phyloP scores from a whole-genome alignment of 2,888 invertebrate genomes.

The Apotomis turbidana region DNA sequence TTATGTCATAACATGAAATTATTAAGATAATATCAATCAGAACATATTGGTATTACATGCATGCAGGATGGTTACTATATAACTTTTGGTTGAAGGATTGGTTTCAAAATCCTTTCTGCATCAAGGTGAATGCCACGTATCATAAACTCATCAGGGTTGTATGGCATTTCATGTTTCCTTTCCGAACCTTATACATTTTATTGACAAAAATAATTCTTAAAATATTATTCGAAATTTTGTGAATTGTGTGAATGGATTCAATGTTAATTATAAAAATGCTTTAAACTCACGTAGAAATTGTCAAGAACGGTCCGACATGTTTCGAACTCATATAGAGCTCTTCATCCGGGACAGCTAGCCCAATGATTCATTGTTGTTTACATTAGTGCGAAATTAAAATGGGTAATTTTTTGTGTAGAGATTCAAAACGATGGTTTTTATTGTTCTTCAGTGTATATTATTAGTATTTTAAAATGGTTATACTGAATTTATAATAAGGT shows the following conservation, averaged over 20 bases:
- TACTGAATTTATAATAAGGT: too few species aligned
- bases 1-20: not conserved
- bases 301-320: too few species aligned
- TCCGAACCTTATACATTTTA: not conserved
- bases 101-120: slow-evolving; percentile 16
- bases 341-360: too few species aligned
- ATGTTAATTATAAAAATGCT: not conserved
- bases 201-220: not conserved
- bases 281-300: too few species aligned
- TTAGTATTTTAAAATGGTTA: too few species aligned
- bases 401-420: too few species aligned
- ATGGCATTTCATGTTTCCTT: slow-evolving; percentile 23
- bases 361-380: too few species aligned
- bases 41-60: slow-evolving; percentile 8
- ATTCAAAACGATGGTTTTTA: too few species aligned
- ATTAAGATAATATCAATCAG: not conserved
- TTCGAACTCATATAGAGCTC: too few species aligned
- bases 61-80: slow-evolving; percentile 13
- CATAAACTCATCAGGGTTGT: slow-evolving; percentile 19
- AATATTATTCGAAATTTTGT: too few species aligned
- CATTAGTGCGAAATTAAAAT: too few species aligned
- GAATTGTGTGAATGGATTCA: not conserved
- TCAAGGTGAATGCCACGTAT: slow-evolving; percentile 19
- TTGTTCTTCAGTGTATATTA: too few species aligned
- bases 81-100: slow-evolving; percentile 20